Base-by-base conservation (phyloP, 2,113 vertebrate species). In the Corynorhinus townsendii region DNA sequence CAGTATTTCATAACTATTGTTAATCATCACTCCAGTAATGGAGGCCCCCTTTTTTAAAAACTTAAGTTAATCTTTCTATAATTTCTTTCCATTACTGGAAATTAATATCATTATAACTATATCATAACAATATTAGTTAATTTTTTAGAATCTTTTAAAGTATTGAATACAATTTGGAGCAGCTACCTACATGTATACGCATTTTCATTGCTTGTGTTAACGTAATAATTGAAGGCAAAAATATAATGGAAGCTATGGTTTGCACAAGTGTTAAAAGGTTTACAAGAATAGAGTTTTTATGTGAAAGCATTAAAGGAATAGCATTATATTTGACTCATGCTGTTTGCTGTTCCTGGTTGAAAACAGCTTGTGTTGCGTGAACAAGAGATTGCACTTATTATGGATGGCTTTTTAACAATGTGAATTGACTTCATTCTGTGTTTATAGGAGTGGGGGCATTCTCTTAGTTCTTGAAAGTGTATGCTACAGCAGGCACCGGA, bases 131-230 rank as follows among this genome's bases (percentile, higher is more conserved):
- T 43, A 87, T 52, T 79, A 83, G 64, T 59, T 82, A 85, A 40
- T 33, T 82, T 83, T 90, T 77, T 83, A 59, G 86, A 79, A 59
- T 66, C 40, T 89, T 95, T 94, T 68, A 49, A 90, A 52, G 33
- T 81, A 68, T 26, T 79, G 7, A 84, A 83, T 94, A 81, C 33
- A 73, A 16, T 76, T 86, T 89, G 89, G 69, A 91, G 30, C 40
- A 93, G 38, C 84, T 92, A 24, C 71, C 52, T 89, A n/a, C n/a
- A 5, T 87, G 35, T 15, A 30, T 64, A 81, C 62, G 33, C 26
- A 19, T 89, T 95, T 91, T 93, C 68, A 89, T 96, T 94, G 71
- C 52, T 94, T 84, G 43, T 80, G 8, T 95, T 93, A 93, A 86
- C 45, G 26, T 91, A 75, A 76, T 88, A 90, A 66, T 86, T 87